phyloP scores from a whole-genome alignment of 1,140 invertebrate genomes.

The Lordiphosa mommai region DNA sequence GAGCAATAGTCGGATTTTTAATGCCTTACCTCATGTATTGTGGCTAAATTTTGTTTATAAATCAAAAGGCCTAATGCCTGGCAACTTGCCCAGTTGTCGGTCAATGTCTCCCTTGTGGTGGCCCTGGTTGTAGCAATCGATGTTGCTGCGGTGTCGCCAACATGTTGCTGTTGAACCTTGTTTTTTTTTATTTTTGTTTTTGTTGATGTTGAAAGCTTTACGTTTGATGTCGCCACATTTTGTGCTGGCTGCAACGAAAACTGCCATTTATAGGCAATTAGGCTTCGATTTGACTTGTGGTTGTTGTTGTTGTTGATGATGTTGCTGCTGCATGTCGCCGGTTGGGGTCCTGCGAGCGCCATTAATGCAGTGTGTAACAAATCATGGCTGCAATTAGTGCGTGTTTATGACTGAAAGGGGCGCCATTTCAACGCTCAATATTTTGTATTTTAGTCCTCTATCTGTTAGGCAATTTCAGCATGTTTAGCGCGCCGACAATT shows the following conservation, averaged over 20 bases:
- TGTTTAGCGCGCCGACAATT: conserved; percentile 54
- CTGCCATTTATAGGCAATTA: conserved; percentile 75
- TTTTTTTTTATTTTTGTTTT: conserved; percentile 14
- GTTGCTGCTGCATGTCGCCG: conserved; percentile 19
- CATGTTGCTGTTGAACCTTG: conserved; percentile 19
- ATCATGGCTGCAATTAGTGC: conserved; percentile 74
- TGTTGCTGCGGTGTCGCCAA: conserved; percentile 37
- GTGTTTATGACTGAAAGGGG: conserved; percentile 63
- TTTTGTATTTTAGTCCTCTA: conserved; percentile 47
- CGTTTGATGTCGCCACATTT: conserved; percentile 61
- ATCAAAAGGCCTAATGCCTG: conserved; percentile 52
- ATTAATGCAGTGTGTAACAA: conserved; percentile 66
- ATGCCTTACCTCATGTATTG: conserved; percentile 35
- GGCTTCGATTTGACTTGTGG: conserved; percentile 59
- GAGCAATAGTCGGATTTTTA: conserved; percentile 31
- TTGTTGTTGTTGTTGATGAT: conserved; percentile 8
- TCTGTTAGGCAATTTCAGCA: conserved; percentile 37
- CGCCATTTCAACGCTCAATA: conserved; percentile 60
- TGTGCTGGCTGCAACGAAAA: conserved; percentile 41
- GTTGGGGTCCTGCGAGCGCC: conserved; percentile 42
- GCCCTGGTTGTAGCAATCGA: not conserved
- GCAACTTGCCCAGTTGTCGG: conserved; percentile 19
- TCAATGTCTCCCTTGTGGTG: conserved; percentile 13
- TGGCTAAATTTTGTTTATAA: conserved; percentile 73
- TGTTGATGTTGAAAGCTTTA: conserved; percentile 44